Evolutionary conservation across 2,797 vertebrate species (phyloP), one percentile per base, ranked within the genome.

Genomic region (Eulemur albifrons): DNA sequence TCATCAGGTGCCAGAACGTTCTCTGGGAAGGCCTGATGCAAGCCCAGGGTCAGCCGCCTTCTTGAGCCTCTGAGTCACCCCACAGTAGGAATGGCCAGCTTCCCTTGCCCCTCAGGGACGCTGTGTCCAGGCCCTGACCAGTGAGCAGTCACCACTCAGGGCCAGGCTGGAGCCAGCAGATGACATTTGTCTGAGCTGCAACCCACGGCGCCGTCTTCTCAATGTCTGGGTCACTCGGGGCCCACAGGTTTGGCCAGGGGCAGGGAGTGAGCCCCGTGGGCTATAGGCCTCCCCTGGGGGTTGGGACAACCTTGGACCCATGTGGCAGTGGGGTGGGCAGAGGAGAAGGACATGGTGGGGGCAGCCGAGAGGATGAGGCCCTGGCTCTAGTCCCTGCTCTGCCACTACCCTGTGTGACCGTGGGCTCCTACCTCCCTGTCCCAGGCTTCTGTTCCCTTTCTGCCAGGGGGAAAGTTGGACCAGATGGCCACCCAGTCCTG

Each of bases 401-500:
- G 81, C 27, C 65, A 1, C 0, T 7, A 0, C 13, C 2, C 67
- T 0, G 15, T 8, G 57, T 50, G 72, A 27, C 45, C 86, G 45
- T 35, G 10, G 23, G 30, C 18, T 43, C 12, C 2, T n/a, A 48
- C 59, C 10, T 21, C 38, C 7, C 76, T 61, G 12, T 57, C 59
- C 76, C 18, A 63, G 35, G 48, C 75, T 40, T 50, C 50, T 65
- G 17, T 6, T 40, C 17, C n/a, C 65, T 67, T 85, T 50, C 43
- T 10, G 35, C 75, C 57, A 52, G 4, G 1, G 35, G 59, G 81
- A 52, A 54, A n/a, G 7, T 3, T 32, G 35, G 9, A 5, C 43
- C 83, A 38, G 48, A 7, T 25, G 21, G 11, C 38, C 4, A 0
- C 35, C 1, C 3, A 9, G 25, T 0, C 65, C 65, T 6, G 4